Percentiles rank a stretch among this genome's conserved stretches.
Evolutionary conservation across 1,140 invertebrate species (phyloP).

Genomic region (Leptinotarsa lineolata): DNA sequence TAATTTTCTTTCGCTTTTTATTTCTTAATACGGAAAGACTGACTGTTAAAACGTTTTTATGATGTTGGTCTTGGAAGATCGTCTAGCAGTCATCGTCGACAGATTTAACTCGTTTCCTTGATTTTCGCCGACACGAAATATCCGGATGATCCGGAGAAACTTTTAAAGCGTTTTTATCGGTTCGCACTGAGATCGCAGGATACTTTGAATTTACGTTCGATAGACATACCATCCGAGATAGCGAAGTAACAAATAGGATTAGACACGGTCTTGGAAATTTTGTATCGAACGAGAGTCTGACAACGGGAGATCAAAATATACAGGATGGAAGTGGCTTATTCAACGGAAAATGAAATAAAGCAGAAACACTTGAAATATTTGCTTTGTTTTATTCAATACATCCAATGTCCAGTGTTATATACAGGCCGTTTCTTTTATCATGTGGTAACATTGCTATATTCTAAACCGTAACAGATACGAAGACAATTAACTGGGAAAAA

Average conservation of each 20-base stretch:
- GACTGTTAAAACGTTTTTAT: conserved; percentile 2
- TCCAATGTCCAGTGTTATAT: no score
- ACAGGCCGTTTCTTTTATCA: no score
- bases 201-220: conserved; percentile 8
- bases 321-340: no score
- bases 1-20: background rate
- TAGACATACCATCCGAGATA: background rate
- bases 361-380: no score
- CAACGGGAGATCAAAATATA: no score
- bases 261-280: no score
- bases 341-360: no score
- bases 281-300: no score
- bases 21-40: background rate
- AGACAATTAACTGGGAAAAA: no score
- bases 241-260: background rate
- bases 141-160: conserved; percentile 1
- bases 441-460: no score
- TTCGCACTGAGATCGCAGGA: background rate
- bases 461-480: no score
- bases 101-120: background rate
- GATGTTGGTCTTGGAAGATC: background rate
- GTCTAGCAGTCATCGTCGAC: background rate
- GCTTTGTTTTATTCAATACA: no score
- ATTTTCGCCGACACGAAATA: background rate
- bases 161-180: conserved; percentile 6